Evolutionary conservation across 2,888 invertebrate species (phyloP), one percentile per base, ranked within the genome.

Genomic region (Antitype chi): DNA sequence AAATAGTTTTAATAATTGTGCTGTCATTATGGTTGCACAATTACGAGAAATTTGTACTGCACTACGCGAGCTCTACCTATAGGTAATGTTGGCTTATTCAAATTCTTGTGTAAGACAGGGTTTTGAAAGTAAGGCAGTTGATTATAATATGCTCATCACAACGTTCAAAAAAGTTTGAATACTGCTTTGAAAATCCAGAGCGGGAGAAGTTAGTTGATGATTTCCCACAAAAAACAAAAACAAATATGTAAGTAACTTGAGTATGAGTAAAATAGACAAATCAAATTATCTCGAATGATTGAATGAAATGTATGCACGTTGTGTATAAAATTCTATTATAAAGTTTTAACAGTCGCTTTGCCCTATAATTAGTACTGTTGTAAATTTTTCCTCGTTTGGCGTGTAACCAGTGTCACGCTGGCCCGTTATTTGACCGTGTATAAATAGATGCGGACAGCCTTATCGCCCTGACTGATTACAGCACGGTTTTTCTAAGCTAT

Each of bases 401-500:
- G 63, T 80, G 62, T 70, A 67, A 57, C 74, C 53, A 78, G 52
- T 59, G 52, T 62, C 64, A 59, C 77, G 64, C 63, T 55, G 67
- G 9, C 49, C 78, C 17, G 80, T 32, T 71, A 49, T 62, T 70
- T 57, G 71, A 55, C 43, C 32, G 32, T 8, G 0, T 84, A 70
- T 78, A 70, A 84, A 83, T 84, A 83, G 71, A 47, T 11, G 23
- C n/a, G 17, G 49, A 53, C 59, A 15, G 57, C 55, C 32, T 69
- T 83, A 84, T 84, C 84, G 68, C 43, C 32, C 32, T 78, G 66
- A 70, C 69, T 71, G 85, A 84, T 84, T 81, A 74, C 70, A 59
- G n/a, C 71, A 67, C 59, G 55, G 23, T 62, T 81, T 67, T 63
- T 38, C 47, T 28, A 4, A 47, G 60, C 62, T 84, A 80, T 82